phyloP scores from a whole-genome alignment of 2,113 vertebrate species.

The Lampris incognitus region DNA sequence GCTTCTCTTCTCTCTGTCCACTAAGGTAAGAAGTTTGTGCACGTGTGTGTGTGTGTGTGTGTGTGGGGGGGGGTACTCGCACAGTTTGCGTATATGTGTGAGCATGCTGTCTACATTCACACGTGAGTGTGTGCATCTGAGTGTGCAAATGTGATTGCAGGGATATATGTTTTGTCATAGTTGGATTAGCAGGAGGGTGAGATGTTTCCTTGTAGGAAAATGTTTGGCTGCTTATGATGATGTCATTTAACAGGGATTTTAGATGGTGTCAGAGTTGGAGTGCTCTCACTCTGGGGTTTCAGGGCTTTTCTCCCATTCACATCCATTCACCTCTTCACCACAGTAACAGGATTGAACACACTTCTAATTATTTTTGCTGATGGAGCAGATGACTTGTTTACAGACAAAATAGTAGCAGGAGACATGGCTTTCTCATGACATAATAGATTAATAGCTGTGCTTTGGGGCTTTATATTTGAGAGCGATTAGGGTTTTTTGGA shows the following conservation, averaged over 20 bases:
- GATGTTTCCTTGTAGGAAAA: conserved; percentile 1
- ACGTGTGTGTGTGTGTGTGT: background rate
- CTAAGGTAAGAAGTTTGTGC: conserved; percentile 85
- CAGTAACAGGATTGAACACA: conserved; percentile 12
- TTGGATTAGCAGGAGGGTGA: background rate
- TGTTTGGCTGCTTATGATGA: conserved; percentile 6
- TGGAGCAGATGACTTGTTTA: conserved; percentile 33
- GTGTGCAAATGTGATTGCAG: background rate
- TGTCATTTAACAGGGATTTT: conserved; percentile 12
- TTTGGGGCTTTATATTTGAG: conserved; percentile 15
- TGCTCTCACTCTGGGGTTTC: conserved; percentile 4
- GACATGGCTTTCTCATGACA: conserved; percentile 28
- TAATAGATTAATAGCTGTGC: conserved; percentile 30
- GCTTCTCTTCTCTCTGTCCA: conserved; percentile 95
- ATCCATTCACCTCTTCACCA: conserved; percentile 1
- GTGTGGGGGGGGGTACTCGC: background rate
- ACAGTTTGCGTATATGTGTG: background rate
- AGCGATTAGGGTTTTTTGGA: conserved; percentile 30
- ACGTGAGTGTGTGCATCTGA: conserved; percentile 1
- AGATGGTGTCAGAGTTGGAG: conserved; percentile 20
- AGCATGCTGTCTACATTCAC: background rate
- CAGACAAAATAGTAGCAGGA: conserved; percentile 27
- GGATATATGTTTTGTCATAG: background rate
- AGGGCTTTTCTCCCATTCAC: background rate
- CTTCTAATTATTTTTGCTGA: conserved; percentile 19